phyloP scores from a whole-genome alignment of 2,113 vertebrate genomes.

The Sylvia atricapilla region DNA sequence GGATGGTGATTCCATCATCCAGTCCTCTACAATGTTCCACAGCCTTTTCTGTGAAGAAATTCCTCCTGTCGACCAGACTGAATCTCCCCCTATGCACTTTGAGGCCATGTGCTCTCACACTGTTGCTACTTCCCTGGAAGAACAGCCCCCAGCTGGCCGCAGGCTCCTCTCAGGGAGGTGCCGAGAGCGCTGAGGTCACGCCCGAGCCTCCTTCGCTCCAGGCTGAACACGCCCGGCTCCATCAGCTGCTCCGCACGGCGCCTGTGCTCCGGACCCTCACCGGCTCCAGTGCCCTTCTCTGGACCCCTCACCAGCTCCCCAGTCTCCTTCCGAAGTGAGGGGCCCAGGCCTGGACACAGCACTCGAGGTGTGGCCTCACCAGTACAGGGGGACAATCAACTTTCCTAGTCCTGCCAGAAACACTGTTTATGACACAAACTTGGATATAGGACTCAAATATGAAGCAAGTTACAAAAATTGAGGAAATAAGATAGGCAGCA shows the following conservation, averaged over 20 bases:
- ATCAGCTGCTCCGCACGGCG: background rate
- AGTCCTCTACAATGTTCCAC: background rate
- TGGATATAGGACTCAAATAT: background rate
- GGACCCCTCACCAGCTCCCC: background rate
- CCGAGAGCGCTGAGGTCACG: rapidly evolving
- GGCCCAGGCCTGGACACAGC: background rate
- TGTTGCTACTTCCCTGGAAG: background rate
- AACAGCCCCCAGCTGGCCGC: background rate
- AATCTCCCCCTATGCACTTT: background rate
- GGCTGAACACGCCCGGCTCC: background rate
- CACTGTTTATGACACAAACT: background rate
- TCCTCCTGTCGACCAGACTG: background rate
- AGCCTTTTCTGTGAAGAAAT: background rate
- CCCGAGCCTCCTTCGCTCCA: background rate
- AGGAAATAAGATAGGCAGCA: background rate
- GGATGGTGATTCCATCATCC: background rate
- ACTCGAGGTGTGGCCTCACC: rapidly evolving
- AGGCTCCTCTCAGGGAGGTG: background rate
- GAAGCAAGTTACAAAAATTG: background rate
- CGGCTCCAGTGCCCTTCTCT: rapidly evolving
- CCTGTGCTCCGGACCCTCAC: background rate
- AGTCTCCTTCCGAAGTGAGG: background rate
- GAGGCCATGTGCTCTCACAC: background rate
- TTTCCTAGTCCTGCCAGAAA: too few relatives aligned
- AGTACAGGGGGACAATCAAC: background rate